phyloP scores from a whole-genome alignment of 2,888 invertebrate species.

The Pachycephus smyrnensis region DNA sequence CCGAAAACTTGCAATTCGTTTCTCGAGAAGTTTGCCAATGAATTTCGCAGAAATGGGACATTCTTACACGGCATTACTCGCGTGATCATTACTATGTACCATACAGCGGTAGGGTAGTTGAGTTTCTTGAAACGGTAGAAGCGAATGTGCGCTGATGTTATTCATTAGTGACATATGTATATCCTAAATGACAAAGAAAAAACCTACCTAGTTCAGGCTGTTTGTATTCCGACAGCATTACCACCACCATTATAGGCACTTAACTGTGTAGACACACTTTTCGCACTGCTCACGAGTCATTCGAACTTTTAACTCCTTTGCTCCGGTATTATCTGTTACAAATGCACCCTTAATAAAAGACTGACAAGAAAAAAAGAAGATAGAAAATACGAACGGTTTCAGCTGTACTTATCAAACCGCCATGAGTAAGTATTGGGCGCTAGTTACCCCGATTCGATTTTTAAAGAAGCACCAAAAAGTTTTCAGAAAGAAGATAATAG shows the following conservation, averaged over 20 bases:
- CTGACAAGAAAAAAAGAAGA: not conserved
- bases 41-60: not conserved
- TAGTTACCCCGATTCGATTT: not conserved
- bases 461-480: not conserved
- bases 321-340: not conserved
- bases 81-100: not conserved
- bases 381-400: not conserved
- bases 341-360: not conserved
- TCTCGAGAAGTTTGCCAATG: not conserved
- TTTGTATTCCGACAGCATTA: conserved; percentile 56
- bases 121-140: not conserved
- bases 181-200: not conserved
- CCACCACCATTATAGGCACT: conserved; percentile 53
- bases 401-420: not conserved
- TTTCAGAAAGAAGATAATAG: not conserved
- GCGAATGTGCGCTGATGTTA: not conserved
- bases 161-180: not conserved
- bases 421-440: not conserved
- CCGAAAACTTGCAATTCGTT: not conserved
- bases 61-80: not conserved
- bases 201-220: conserved; percentile 55
- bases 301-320: not conserved
- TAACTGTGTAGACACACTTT: conserved; percentile 6
- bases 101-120: not conserved
- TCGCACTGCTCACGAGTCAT: not conserved